Evolutionary conservation across 2,113 vertebrate genomes (phyloP).

Genomic region (Lepidiolamprologus cunningtoni): DNA sequence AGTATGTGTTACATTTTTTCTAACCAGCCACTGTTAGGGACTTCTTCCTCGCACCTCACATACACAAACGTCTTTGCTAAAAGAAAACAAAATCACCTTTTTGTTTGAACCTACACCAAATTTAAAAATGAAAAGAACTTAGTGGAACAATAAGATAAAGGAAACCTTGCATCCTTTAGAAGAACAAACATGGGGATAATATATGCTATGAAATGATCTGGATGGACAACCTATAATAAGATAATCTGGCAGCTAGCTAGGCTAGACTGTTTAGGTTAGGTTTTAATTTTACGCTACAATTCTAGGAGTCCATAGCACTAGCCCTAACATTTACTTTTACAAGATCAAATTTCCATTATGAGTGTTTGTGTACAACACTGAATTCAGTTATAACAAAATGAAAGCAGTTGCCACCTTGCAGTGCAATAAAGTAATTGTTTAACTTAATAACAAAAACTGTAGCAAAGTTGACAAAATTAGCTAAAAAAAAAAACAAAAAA

Average conservation of each 20-base stretch:
- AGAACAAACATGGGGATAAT: accelerated
- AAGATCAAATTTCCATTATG: neutral
- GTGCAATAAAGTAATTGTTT: neutral
- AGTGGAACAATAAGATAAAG: neutral
- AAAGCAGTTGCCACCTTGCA: neutral
- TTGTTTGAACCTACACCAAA: neutral
- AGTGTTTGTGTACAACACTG: neutral
- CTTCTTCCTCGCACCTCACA: neutral
- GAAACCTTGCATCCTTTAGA: neutral
- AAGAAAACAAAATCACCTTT: neutral
- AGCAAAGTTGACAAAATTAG: neutral
- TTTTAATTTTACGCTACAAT: neutral
- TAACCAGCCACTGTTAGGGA: neutral
- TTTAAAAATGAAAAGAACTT: neutral
- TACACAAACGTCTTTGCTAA: accelerated
- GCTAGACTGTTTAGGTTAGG: neutral
- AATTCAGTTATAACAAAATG: neutral
- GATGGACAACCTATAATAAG: neutral
- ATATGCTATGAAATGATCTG: neutral
- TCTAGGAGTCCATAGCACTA: neutral
- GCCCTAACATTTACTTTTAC: accelerated
- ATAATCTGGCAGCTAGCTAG: neutral
- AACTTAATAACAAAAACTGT: neutral
- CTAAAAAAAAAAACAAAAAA: neutral
- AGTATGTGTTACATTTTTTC: neutral